Conservation (phyloP, 2,113 vertebrate species). For the Mustelus asterias region DNA sequence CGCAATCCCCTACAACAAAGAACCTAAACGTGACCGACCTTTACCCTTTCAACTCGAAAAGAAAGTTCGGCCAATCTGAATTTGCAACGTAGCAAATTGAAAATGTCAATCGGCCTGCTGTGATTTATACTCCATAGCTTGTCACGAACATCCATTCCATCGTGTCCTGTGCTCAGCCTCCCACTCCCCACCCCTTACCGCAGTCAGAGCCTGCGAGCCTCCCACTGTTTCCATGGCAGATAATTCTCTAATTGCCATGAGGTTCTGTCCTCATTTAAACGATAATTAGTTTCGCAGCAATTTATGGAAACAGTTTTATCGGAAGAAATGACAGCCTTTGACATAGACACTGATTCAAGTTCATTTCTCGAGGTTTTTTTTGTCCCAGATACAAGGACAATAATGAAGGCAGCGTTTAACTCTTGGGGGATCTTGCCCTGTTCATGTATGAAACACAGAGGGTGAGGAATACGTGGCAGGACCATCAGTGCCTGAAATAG, state of each 20-base stretch:
- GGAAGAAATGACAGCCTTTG: neutral
- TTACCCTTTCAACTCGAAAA: neutral
- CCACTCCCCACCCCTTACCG: neutral
- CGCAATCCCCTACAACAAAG: neutral
- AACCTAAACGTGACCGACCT: neutral
- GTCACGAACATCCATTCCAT: constrained; percentile 1
- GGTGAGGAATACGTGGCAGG: neutral
- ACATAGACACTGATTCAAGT: neutral
- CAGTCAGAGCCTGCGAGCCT: neutral
- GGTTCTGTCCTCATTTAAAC: neutral
- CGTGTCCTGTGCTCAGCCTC: neutral
- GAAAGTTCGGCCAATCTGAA: neutral
- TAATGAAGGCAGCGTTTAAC: neutral
- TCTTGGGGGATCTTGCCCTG: neutral
- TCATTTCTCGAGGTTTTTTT: neutral
- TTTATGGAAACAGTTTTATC: neutral
- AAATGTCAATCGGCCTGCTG: neutral
- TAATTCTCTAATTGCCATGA: constrained; percentile 17
- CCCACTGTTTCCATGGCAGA: constrained; percentile 9
- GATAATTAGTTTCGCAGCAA: neutral
- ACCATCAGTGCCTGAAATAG: neutral
- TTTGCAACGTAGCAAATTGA: neutral
- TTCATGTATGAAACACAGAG: neutral
- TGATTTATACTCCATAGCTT: too few relatives aligned
- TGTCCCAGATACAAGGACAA: neutral